A percentile compares a stretch with the other conserved stretches of the same genome.
phyloP scores from a whole-genome alignment of 1,140 invertebrate genomes.

The Melipona quadrifasciata region DNA sequence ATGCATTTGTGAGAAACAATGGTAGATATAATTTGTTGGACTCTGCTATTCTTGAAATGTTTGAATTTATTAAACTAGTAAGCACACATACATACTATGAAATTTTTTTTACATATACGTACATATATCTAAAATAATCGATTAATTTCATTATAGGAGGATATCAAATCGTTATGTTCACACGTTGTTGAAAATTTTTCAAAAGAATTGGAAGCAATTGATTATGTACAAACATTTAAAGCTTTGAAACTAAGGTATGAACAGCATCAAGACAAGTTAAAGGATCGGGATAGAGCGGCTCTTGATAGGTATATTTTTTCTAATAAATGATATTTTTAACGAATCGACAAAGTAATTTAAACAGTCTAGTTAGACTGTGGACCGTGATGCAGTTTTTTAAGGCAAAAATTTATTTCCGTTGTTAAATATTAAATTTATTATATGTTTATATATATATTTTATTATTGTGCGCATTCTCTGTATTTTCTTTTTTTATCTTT shows the following conservation, averaged over 20 bases:
- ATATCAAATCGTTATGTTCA: conserved; percentile 96
- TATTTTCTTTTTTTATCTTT: too few relatives aligned
- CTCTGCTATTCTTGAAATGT: conserved; percentile 99
- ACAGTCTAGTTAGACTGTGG: too few relatives aligned
- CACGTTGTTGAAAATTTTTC: conserved; percentile 98
- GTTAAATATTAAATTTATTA: too few relatives aligned
- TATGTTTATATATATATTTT: too few relatives aligned
- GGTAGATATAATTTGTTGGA: conserved; percentile 99
- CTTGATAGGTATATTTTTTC: conserved; percentile 85
- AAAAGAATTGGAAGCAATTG: conserved; percentile 94
- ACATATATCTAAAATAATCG: conserved; percentile 11
- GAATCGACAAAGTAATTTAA: neutral
- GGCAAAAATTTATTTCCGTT: too few relatives aligned
- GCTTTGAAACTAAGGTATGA: conserved; percentile 95
- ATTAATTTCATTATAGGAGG: conserved; percentile 85
- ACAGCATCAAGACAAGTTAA: conserved; percentile 95
- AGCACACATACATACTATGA: conserved; percentile 55
- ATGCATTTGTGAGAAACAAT: conserved; percentile 98
- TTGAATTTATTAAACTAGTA: conserved; percentile 98
- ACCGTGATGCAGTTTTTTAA: too few relatives aligned
- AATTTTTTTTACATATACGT: conserved; percentile 6
- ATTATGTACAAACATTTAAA: conserved; percentile 99
- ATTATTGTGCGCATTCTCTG: too few relatives aligned
- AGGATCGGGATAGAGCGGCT: conserved; percentile 90
- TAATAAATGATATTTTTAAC: neutral